Percentiles rank a stretch among this genome's conserved stretches.
These are phyloP conservation scores for Epirrhoe alternata DNA, from an alignment of 2,888 invertebrate genomes.

Conservation along the genomic window DNA sequence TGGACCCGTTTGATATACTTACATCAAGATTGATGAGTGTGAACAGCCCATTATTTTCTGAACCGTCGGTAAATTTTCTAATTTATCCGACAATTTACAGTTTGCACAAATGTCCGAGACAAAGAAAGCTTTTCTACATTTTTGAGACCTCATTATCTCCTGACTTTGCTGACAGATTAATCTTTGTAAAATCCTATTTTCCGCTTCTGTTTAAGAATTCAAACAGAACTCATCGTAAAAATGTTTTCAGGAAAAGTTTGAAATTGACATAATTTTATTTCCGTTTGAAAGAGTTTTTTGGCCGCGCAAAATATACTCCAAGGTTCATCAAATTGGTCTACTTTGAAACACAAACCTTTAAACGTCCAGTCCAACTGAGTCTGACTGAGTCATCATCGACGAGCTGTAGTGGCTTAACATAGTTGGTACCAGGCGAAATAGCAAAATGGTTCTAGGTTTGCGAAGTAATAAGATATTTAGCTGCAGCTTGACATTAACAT, in stretches of 20 bases:
- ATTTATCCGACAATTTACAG: not conserved
- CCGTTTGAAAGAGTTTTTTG: not conserved
- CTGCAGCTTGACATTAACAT: no score
- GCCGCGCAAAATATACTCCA: no score
- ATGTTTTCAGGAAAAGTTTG: not conserved
- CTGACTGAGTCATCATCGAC: no score
- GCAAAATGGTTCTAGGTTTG: no score
- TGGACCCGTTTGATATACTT: not conserved
- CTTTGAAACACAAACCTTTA: no score
- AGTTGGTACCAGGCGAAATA: no score
- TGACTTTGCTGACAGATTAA: conserved; percentile 29
- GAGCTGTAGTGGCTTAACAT: no score
- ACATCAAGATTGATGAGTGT: not conserved
- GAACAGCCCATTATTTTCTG: not conserved
- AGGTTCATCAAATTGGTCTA: no score
- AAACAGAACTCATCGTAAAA: not conserved
- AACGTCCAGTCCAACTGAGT: no score
- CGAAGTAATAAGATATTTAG: no score
- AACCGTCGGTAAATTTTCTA: conserved; percentile 1
- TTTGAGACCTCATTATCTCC: conserved; percentile 24
- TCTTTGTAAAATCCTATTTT: conserved; percentile 15
- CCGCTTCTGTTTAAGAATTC: not conserved
- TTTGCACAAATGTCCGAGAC: not conserved
- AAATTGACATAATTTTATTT: not conserved
- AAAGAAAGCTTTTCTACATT: conserved; percentile 19